Evolutionary conservation across 2,113 vertebrate species (phyloP), one percentile per base, ranked within the genome.

Genomic region (Elachura formosa): DNA sequence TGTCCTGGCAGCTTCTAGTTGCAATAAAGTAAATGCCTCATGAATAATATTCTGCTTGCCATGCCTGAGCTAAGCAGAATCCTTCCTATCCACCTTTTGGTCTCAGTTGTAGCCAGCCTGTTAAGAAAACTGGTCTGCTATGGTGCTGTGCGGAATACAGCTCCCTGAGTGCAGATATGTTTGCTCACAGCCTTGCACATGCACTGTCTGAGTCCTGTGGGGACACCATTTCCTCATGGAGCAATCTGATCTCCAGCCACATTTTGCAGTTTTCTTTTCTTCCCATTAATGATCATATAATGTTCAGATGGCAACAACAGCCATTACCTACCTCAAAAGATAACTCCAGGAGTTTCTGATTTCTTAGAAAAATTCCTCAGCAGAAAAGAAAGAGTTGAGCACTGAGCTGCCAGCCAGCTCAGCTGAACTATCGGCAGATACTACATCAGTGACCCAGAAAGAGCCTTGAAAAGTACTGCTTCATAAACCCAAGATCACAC

Each of bases 21-120:
- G 72, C 75, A 91, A 80, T 92, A 86, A 95, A 92, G 71, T 80
- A 85, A 82, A 89, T 66, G 80, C 75, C 75, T 91, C 66, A 45
- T 90, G 84, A 91, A 94, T 88, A 96, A 80, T 8, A 48, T 67
- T 69, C 64, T 63, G 56, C 87, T 88, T 83, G 59, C 82, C 43
- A 15, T 36, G 68, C 61, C 63, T 55, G 63, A 79, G 76, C 78
- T 52, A 24, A 52, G 72, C 17, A 81, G 82, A 45, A 43, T 28
- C 66, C 33, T 87, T 21, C 34, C 8, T 1, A 19, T 45, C 11
- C 52, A 69, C 51, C 29, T 82, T 80, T 16, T 64, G 54, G 38
- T 33, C 46, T 31, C 15, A 6, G 36, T 62, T 34, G 51, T 67
- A 66, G 54, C 29, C 74, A 91, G 74, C 6, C 43, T 45, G 24